These are phyloP conservation scores for Clarias pachynema DNA, from an alignment of 2,797 vertebrate genomes.

Conservation along the genomic window DNA sequence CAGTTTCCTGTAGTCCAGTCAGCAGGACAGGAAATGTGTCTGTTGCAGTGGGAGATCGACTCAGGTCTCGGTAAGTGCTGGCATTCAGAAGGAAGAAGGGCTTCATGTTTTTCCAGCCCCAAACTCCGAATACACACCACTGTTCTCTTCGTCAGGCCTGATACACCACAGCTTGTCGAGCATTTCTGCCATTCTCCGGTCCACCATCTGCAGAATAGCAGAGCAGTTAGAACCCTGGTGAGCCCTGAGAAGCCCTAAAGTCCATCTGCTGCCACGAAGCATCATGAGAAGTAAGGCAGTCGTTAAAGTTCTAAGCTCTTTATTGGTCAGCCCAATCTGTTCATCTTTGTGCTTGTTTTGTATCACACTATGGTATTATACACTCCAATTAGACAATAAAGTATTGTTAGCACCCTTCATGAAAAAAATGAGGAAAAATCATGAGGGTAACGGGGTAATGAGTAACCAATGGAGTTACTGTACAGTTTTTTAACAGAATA, in stretches of 20 bases:
- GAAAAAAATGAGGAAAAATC: background rate
- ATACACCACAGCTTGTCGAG: slow-evolving; percentile 79
- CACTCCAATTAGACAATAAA: background rate
- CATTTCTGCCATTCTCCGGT: slow-evolving; percentile 89
- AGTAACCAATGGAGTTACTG: background rate
- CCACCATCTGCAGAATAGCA: slow-evolving; percentile 85
- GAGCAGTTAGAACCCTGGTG: background rate
- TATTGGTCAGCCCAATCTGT: background rate
- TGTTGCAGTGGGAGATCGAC: slow-evolving; percentile 74
- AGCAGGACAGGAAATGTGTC: slow-evolving; percentile 80
- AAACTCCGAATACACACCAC: slow-evolving; percentile 89
- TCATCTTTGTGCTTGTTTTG: background rate
- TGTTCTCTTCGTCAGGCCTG: slow-evolving; percentile 77
- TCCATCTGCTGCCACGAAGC: background rate
- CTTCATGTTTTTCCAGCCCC: slow-evolving; percentile 83
- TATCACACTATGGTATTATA: background rate
- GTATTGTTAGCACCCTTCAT: too few relatives aligned
- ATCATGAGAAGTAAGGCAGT: background rate
- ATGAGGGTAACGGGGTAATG: too few relatives aligned
- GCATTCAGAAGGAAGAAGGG: slow-evolving; percentile 76
- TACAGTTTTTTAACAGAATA: background rate
- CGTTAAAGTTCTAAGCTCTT: background rate
- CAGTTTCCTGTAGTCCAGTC: slow-evolving; percentile 85
- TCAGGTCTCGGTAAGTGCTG: slow-evolving; percentile 79
- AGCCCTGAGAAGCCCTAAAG: background rate